Evolutionary conservation across 2,113 vertebrate species (phyloP).

Genomic region (Labrus mixtus): DNA sequence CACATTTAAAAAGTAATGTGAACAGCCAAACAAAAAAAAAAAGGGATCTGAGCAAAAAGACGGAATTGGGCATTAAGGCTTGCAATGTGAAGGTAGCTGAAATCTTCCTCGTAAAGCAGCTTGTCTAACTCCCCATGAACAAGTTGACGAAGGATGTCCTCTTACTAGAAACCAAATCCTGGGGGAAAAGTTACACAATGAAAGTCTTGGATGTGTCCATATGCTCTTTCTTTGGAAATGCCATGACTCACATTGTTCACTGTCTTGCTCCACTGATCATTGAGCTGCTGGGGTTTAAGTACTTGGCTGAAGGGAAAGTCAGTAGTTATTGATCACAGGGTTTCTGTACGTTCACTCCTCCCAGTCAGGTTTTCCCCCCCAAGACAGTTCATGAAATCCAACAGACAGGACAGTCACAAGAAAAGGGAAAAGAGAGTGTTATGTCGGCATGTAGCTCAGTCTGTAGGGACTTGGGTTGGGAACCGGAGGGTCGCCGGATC

Average conservation of each 20-base stretch:
- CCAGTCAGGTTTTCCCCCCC: conserved; percentile 14
- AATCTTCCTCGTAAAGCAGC: too few species aligned
- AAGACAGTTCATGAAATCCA: conserved; percentile 4
- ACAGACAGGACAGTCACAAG: not conserved
- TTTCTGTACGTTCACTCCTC: conserved; percentile 6
- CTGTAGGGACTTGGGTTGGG: too few species aligned
- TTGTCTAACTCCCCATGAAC: too few species aligned
- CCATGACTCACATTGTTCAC: conserved; percentile 1
- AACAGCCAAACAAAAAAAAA: too few species aligned
- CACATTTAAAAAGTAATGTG: too few species aligned
- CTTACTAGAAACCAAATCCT: conserved; percentile 5
- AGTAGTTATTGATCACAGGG: conserved; percentile 43
- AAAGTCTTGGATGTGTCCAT: not conserved
- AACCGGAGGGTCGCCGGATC: too few species aligned
- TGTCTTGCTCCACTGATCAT: conserved; percentile 27
- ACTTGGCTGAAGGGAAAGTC: conserved; percentile 50
- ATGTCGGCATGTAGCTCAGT: too few species aligned
- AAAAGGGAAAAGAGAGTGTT: not conserved
- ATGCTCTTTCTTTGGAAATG: not conserved
- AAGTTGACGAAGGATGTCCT: not conserved
- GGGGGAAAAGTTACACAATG: not conserved
- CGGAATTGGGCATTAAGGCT: too few species aligned
- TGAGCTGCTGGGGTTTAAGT: conserved; percentile 39
- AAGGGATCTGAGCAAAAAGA: too few species aligned
- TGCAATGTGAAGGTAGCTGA: too few species aligned